Evolutionary conservation across 2,797 vertebrate genomes (phyloP).

Genomic region (Diplodus puntazzo): DNA sequence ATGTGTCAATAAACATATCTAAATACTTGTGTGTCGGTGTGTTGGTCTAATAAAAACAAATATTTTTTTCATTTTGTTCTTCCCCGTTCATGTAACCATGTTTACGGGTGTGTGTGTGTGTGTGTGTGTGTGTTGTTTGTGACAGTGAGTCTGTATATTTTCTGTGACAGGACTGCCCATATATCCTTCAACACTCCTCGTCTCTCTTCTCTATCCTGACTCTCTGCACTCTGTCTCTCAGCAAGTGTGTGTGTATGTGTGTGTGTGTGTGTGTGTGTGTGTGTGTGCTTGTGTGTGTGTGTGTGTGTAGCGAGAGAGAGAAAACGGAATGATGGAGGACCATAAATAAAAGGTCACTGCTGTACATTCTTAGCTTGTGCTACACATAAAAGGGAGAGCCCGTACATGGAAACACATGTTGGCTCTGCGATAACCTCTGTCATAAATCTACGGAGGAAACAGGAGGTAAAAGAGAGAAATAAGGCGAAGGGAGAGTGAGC

Average conservation of each 20-base stretch:
- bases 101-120: conserved; percentile 14
- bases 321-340: conserved; percentile 34
- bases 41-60: neutral
- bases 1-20: too few species aligned
- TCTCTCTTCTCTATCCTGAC: conserved; percentile 23
- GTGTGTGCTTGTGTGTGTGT: conserved; percentile 20
- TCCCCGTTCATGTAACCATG: neutral
- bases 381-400: conserved; percentile 38
- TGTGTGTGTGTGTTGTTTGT: conserved; percentile 17
- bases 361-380: conserved; percentile 41
- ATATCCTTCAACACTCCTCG: conserved; percentile 44
- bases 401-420: conserved; percentile 67
- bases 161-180: conserved; percentile 22
- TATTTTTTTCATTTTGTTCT: neutral
- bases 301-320: conserved; percentile 15
- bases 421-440: conserved; percentile 44
- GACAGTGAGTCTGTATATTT: conserved; percentile 26
- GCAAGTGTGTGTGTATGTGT: conserved; percentile 27
- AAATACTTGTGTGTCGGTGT: too few species aligned
- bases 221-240: conserved; percentile 56
- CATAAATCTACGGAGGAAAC: conserved; percentile 26
- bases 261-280: conserved; percentile 15
- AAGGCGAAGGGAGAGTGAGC: neutral
- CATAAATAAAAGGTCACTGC: conserved; percentile 60
- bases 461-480: neutral